Percentiles rank a stretch among this genome's conserved stretches.
phyloP scores from a whole-genome alignment of 2,888 invertebrate species.

The Bellardia bayeri region DNA sequence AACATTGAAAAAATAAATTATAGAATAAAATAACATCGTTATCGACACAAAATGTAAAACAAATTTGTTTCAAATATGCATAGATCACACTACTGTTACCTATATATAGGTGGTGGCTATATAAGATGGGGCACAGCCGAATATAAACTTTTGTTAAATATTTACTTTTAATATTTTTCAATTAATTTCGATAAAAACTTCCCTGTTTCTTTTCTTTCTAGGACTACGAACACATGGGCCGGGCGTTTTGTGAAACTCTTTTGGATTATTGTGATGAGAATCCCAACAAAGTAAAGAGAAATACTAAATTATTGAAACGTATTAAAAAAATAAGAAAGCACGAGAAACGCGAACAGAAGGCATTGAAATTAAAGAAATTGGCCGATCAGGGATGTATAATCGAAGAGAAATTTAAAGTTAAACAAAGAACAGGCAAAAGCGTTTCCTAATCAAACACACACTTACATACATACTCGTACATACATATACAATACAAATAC shows the following conservation, averaged over 20 bases:
- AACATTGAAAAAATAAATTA: no score
- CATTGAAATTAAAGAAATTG: slow-evolving; percentile 84
- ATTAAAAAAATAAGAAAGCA: slow-evolving; percentile 84
- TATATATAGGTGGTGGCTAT: no score
- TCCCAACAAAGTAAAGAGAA: slow-evolving; percentile 89
- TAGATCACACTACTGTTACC: no score
- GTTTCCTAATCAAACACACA: slow-evolving; percentile 78
- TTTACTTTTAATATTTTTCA: neutral
- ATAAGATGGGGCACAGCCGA: no score
- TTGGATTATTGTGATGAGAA: slow-evolving; percentile 95
- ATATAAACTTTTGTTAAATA: no score
- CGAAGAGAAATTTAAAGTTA: slow-evolving; percentile 81
- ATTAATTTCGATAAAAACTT: neutral
- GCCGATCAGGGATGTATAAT: slow-evolving; percentile 84
- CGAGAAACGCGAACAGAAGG: slow-evolving; percentile 84
- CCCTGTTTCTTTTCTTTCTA: slow-evolving; percentile 77
- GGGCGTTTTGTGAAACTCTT: slow-evolving; percentile 96
- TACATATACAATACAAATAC: neutral
- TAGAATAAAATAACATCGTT: no score
- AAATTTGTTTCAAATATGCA: no score
- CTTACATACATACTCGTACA: neutral
- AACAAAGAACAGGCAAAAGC: slow-evolving; percentile 82
- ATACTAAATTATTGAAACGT: slow-evolving; percentile 82
- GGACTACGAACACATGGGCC: slow-evolving; percentile 93
- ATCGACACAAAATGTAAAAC: no score